Conservation (phyloP, 2,888 invertebrate genomes). For the Caenorhabditis drosophilae region DNA sequence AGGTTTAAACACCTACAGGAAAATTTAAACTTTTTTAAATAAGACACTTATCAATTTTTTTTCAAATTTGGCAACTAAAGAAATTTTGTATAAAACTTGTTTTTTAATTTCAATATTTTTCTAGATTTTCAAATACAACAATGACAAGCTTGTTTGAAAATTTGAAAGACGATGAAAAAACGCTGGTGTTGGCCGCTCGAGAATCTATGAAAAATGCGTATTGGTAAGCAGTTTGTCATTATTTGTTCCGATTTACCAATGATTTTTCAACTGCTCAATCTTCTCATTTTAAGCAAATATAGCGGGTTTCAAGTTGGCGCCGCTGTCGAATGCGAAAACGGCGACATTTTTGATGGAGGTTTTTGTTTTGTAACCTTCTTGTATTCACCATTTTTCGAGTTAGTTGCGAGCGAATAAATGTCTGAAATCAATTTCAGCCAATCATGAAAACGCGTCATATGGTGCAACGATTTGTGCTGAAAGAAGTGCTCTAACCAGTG, state of each 20-base stretch:
- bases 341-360: slow-evolving; percentile 74
- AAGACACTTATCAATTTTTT: no score
- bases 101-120: no score
- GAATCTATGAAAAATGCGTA: slow-evolving; percentile 44
- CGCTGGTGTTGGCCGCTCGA: not conserved
- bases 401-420: not conserved
- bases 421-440: slow-evolving; percentile 70
- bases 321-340: slow-evolving; percentile 79
- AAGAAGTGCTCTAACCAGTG: slow-evolving; percentile 46
- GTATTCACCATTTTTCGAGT: not conserved
- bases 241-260: not conserved
- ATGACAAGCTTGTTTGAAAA: not conserved
- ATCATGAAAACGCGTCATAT: slow-evolving; percentile 87
- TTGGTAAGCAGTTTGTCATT: slow-evolving; percentile 13
- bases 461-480: slow-evolving; percentile 73
- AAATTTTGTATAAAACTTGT: no score
- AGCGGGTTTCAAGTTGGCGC: slow-evolving; percentile 89
- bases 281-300: slow-evolving; percentile 75
- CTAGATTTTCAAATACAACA: not conserved
- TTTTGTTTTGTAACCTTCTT: not conserved
- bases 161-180: not conserved
- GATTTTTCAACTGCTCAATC: not conserved
- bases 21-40: no score
- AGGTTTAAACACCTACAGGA: no score
- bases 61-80: no score